Evolutionary conservation across 2,797 vertebrate genomes (phyloP).

Genomic region (Micropoecilia bifurca): DNA sequence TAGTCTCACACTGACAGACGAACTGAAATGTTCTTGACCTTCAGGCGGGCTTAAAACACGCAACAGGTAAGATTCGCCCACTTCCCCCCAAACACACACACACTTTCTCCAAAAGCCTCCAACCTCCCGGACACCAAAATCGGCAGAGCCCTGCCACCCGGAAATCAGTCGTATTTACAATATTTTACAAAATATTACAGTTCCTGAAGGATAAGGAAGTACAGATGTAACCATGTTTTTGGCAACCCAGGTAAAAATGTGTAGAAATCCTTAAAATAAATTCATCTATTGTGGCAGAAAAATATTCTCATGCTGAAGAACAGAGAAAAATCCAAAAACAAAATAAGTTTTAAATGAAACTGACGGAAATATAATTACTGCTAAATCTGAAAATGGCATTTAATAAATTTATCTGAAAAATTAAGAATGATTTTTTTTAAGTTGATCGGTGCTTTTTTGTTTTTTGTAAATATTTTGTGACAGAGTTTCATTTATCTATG

Average conservation of each 20-base stretch:
- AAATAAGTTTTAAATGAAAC: background rate
- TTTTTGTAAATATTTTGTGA: background rate
- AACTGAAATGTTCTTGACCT: conserved; percentile 48
- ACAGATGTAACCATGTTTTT: conserved; percentile 36
- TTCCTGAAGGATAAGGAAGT: conserved; percentile 75
- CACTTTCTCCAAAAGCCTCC: conserved; percentile 50
- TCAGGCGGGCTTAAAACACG: conserved; percentile 48
- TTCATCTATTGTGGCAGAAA: background rate
- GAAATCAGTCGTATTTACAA: conserved; percentile 92
- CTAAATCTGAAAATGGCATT: background rate
- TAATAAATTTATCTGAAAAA: background rate
- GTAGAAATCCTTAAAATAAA: background rate
- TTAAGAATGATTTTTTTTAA: too few relatives aligned
- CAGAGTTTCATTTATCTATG: background rate
- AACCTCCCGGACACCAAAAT: conserved; percentile 45
- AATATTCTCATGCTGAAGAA: background rate
- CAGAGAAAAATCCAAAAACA: background rate
- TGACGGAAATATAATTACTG: background rate
- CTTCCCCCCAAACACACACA: background rate
- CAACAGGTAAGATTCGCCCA: conserved; percentile 65
- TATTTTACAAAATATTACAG: conserved; percentile 93
- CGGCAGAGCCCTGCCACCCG: conserved; percentile 28
- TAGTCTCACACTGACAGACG: conserved; percentile 38
- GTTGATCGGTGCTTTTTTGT: background rate
- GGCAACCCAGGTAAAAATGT: conserved; percentile 4